Percentiles rank a stretch among this genome's conserved stretches.
Evolutionary conservation across 2,113 vertebrate species (phyloP).

Genomic region (Cololabis saira): DNA sequence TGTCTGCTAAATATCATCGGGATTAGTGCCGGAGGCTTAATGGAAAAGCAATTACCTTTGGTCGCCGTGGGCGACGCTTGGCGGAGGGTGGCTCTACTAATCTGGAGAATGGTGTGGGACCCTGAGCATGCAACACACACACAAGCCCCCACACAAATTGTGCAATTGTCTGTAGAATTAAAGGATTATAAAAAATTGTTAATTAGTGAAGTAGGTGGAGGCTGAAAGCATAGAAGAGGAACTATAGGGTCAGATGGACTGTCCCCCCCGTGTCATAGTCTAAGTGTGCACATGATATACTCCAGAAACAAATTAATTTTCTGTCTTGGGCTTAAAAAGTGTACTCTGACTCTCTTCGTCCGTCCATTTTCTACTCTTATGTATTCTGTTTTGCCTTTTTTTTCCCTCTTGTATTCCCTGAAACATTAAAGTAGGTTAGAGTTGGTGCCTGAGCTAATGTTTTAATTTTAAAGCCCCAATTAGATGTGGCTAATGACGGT

Average conservation of each 20-base stretch:
- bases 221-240: conserved; percentile 21
- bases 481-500: conserved; percentile 63
- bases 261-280: conserved; percentile 28
- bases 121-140: conserved; percentile 38
- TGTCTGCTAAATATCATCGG: conserved; percentile 76
- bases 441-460: conserved; percentile 50
- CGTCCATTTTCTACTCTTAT: neutral
- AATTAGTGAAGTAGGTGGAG: conserved; percentile 53
- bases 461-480: conserved; percentile 60
- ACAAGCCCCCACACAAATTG: conserved; percentile 25
- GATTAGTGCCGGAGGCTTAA: conserved; percentile 78
- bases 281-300: conserved; percentile 48
- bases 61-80: conserved; percentile 60
- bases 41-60: conserved; percentile 83
- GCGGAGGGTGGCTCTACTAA: conserved; percentile 62
- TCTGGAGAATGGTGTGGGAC: conserved; percentile 60
- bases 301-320: conserved; percentile 14
- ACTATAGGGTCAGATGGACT: conserved; percentile 1
- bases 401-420: neutral
- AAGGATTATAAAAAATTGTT: conserved; percentile 64
- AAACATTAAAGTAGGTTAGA: conserved; percentile 58
- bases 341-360: neutral
- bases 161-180: conserved; percentile 58
- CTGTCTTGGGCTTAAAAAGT: conserved; percentile 8
- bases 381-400: conserved; percentile 8